These are phyloP conservation scores for Sterrhoptilus dennistouni DNA, from an alignment of 2,113 vertebrate genomes.

Conservation along the genomic window DNA sequence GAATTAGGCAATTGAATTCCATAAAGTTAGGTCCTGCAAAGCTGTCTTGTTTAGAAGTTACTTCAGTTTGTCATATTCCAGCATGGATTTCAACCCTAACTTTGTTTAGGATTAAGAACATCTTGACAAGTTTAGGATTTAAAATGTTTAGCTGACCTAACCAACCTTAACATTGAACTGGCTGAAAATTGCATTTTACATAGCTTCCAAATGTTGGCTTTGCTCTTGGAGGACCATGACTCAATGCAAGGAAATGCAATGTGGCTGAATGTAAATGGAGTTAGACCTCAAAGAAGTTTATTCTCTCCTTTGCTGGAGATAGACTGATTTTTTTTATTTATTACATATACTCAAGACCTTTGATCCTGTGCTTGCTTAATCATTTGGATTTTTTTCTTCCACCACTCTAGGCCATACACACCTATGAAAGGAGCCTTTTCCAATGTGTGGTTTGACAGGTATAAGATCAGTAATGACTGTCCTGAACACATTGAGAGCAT, in stretches of 20 bases:
- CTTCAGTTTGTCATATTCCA: not conserved
- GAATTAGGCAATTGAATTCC: not conserved
- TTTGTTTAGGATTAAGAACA: not conserved
- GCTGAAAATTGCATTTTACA: not conserved
- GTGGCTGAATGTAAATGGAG: not conserved
- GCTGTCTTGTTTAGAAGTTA: not conserved
- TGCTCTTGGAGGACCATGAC: not conserved
- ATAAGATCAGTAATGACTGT: constrained; percentile 83
- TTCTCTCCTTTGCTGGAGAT: not conserved
- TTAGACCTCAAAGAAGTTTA: not conserved
- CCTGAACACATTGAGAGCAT: constrained; percentile 87
- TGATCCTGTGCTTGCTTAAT: not conserved
- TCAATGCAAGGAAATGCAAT: not conserved
- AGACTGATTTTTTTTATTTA: not conserved
- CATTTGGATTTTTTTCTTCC: not conserved
- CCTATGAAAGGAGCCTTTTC: constrained; percentile 81
- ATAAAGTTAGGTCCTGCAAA: not conserved
- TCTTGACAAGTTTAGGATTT: not conserved
- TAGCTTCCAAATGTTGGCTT: not conserved
- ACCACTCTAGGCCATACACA: constrained; percentile 82
- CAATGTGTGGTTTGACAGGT: constrained; percentile 90
- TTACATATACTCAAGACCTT: not conserved
- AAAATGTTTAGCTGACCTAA: not conserved
- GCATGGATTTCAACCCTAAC: not conserved
- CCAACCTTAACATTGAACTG: not conserved